Conservation (phyloP, 1,140 invertebrate genomes). For the Cydia strobilella region DNA sequence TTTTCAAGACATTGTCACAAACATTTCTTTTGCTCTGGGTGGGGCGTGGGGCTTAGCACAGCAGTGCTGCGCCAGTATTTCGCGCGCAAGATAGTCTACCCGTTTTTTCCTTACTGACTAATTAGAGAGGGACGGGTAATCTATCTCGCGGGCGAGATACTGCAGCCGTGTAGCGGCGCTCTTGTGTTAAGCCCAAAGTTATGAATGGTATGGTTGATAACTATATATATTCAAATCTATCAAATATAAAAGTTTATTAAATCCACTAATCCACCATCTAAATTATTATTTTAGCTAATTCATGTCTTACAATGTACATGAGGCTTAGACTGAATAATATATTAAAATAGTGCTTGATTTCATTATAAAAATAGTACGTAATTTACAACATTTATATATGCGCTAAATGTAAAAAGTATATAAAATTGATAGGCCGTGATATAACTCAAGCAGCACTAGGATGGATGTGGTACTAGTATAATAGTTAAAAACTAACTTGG, state of each 20-base stretch:
- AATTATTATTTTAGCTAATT: not conserved
- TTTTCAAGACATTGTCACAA: too few relatives aligned
- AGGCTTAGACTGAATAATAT: slow-evolving; percentile 5
- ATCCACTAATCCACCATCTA: not conserved
- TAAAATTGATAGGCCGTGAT: slow-evolving; percentile 7
- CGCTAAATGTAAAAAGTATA: slow-evolving; percentile 16
- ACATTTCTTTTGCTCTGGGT: too few relatives aligned
- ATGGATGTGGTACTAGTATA: not conserved
- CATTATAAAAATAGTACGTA: slow-evolving; percentile 26
- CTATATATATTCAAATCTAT: not conserved
- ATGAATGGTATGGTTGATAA: not conserved
- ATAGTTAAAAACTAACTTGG: not conserved
- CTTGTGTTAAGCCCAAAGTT: not conserved
- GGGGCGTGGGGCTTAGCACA: too few relatives aligned
- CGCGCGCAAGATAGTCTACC: too few relatives aligned
- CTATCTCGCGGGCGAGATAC: too few relatives aligned
- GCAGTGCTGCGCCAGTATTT: too few relatives aligned
- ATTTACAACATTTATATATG: slow-evolving; percentile 13
- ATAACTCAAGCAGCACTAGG: not conserved
- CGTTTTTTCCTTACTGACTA: too few relatives aligned
- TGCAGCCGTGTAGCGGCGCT: too few relatives aligned
- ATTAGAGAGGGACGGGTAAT: too few relatives aligned
- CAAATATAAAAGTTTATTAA: not conserved
- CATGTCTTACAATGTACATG: not conserved
- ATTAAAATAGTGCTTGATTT: slow-evolving; percentile 21